Base-by-base conservation (phyloP, 2,888 invertebrate species). In the Bedellia somnulentella region DNA sequence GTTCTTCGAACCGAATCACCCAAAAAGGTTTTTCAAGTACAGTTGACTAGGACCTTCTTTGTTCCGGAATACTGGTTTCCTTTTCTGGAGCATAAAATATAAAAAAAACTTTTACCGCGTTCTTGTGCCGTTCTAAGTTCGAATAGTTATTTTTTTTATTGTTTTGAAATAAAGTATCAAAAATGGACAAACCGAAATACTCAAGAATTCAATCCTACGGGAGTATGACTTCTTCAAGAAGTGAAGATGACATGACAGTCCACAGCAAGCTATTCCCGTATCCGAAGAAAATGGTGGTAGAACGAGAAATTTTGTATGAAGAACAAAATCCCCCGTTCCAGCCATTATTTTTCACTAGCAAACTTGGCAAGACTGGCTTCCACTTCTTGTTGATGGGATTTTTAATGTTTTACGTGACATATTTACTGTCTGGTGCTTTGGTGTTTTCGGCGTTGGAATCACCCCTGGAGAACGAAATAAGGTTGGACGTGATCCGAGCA, bases 391-490 rank as follows among this genome's bases (percentile, higher is more conserved):
- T 84, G 36, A 36, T 62, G 5, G 47, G 78, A 13, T 86, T 79
- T 45, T 46, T 82, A 3, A 30, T 80, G 3, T 78, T 84, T 42
- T 86, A 86, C 51, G 38, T 78, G 4, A 52, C 75, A 24, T 89
- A 83, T 54, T 55, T 89, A 47, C 62, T 80, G 12, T 61, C 82
- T 32, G 89, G 89, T 1, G 85, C 85, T 0, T 42, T 82, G 35
- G 77, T 86, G 29, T 89, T 89, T 53, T 79, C 80, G 21, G 63
- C 79, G 9, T 54, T 88, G 37, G 89, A 89, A 55, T 67, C 78
- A 1, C 84, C 85, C 0, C 43, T 75, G 35, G 87, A 87, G 49
- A 62, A 76, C 30, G 64, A 76, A 24, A 61, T 80, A 17, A 64
- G 78, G 24, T 45, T 68, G 16, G 63, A 71, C 22, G 56, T 85